phyloP scores from a whole-genome alignment of 2,888 invertebrate species.

The Morpho deidamia region DNA sequence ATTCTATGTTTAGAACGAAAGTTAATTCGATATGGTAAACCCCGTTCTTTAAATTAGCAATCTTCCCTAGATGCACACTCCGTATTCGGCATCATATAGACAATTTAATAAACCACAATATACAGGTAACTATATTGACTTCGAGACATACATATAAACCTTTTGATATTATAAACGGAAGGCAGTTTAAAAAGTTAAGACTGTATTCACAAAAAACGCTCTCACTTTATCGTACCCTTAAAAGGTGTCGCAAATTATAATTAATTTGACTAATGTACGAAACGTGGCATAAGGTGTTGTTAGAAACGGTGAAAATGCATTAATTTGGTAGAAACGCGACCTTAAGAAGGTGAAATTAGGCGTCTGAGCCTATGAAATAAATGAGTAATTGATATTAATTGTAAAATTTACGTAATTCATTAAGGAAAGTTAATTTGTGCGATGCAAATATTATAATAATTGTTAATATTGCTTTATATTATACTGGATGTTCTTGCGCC shows the following conservation, averaged over 20 bases:
- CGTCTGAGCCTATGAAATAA: constrained; percentile 20
- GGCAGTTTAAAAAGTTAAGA: background rate
- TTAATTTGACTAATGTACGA: constrained; percentile 17
- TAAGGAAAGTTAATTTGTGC: background rate
- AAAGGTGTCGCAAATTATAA: constrained; percentile 16
- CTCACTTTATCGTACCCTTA: background rate
- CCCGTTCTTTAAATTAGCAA: too few relatives aligned
- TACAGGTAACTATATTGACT: too few relatives aligned
- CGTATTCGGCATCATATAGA: too few relatives aligned
- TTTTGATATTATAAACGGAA: too few relatives aligned
- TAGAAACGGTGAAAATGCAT: constrained; percentile 22
- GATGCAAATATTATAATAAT: background rate
- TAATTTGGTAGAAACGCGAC: constrained; percentile 16
- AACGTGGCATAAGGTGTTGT: constrained; percentile 14
- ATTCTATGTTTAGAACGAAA: too few relatives aligned
- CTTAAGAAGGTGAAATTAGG: constrained; percentile 18
- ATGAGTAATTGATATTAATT: constrained; percentile 21
- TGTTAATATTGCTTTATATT: background rate
- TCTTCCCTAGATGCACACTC: too few relatives aligned
- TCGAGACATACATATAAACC: too few relatives aligned
- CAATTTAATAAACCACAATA: too few relatives aligned
- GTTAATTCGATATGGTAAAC: too few relatives aligned
- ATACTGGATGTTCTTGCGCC: too few relatives aligned
- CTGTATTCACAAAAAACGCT: background rate
- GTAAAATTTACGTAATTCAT: constrained; percentile 23